These are phyloP conservation scores for Ptiloglossa arizonensis DNA, from an alignment of 1,140 invertebrate species.

Conservation along the genomic window DNA sequence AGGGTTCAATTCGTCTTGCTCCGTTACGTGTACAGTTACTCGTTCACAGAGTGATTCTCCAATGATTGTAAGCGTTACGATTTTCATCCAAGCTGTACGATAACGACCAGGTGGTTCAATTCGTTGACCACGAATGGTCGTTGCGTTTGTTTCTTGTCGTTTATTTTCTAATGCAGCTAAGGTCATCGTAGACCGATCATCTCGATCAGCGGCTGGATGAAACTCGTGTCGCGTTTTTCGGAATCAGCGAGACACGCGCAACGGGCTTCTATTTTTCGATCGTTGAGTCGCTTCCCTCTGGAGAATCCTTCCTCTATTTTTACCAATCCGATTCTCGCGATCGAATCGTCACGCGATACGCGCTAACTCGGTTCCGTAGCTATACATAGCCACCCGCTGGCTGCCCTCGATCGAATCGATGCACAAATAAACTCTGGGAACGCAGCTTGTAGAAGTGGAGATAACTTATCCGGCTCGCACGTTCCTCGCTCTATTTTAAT, in stretches of 20 bases:
- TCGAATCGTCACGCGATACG: constrained; percentile 70
- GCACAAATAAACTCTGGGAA: constrained; percentile 73
- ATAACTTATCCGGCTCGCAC: constrained; percentile 40
- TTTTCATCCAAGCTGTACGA: too few relatives aligned
- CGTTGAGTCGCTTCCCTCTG: background rate
- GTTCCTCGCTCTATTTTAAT: constrained; percentile 4
- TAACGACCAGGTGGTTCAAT: too few relatives aligned
- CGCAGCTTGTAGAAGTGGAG: constrained; percentile 31
- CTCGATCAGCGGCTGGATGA: too few relatives aligned
- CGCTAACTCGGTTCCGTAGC: constrained; percentile 27
- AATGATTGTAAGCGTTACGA: too few relatives aligned
- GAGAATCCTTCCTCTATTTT: constrained; percentile 48
- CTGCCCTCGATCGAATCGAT: constrained; percentile 73
- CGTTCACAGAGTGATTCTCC: too few relatives aligned
- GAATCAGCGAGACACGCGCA: background rate
- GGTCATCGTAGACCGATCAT: too few relatives aligned
- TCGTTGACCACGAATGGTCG: too few relatives aligned
- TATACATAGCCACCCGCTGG: constrained; percentile 68
- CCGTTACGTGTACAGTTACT: too few relatives aligned
- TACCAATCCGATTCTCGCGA: constrained; percentile 53
- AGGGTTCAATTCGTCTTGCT: too few relatives aligned
- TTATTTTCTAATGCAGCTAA: too few relatives aligned
- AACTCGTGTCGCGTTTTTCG: background rate
- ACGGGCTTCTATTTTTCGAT: constrained; percentile 37
- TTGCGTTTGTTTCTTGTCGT: too few relatives aligned